Evolutionary conservation across 2,113 vertebrate species (phyloP).

Genomic region (Halichoeres trimaculatus): DNA sequence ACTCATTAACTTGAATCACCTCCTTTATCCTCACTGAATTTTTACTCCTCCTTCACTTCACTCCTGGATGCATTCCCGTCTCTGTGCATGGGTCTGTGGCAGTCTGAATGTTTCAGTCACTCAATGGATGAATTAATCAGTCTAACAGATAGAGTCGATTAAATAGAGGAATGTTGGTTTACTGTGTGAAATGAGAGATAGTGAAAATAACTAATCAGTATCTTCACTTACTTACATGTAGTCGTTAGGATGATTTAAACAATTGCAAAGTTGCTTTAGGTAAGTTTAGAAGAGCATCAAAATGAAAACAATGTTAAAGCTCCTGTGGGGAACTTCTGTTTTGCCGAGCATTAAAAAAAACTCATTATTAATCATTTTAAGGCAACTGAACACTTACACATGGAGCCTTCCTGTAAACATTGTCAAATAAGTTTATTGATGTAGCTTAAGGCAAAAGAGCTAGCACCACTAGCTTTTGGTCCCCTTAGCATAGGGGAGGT

Average conservation of each 20-base stretch:
- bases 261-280: background rate
- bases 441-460: too few species aligned
- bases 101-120: slow-evolving; percentile 11
- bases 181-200: background rate
- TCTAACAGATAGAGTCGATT: background rate
- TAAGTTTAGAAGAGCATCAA: too few species aligned
- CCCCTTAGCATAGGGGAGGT: too few species aligned
- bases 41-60: slow-evolving; percentile 29
- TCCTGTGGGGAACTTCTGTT: too few species aligned
- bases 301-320: background rate
- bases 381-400: too few species aligned
- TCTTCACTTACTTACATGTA: background rate
- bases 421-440: too few species aligned
- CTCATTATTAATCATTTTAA: too few species aligned
- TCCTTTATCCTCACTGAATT: slow-evolving; percentile 27
- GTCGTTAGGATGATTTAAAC: background rate
- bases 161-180: slow-evolving; percentile 31
- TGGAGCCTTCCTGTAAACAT: too few species aligned
- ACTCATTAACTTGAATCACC: slow-evolving; percentile 26
- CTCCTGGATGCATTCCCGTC: slow-evolving; percentile 33
- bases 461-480: too few species aligned
- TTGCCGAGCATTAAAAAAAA: too few species aligned
- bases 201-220: background rate
- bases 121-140: slow-evolving; percentile 10
- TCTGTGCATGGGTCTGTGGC: slow-evolving; percentile 56